These are phyloP conservation scores for Cariama cristata DNA, from an alignment of 2,113 vertebrate genomes.

Conservation along the genomic window DNA sequence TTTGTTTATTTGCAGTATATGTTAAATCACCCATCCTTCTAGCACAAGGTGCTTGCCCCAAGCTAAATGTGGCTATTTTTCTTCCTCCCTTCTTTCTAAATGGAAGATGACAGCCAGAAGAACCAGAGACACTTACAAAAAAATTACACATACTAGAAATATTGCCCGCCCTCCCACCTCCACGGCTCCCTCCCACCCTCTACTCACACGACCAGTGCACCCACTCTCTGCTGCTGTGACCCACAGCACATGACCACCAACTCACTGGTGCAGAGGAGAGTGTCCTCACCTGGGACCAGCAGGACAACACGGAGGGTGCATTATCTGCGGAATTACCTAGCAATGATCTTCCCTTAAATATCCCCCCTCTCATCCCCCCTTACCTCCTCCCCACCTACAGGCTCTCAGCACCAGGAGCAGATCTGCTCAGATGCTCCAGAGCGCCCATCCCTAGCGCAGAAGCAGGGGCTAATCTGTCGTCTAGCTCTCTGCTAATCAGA, in stretches of 20 bases:
- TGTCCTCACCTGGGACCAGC: constrained; percentile 30
- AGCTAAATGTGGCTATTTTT: background rate
- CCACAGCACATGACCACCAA: constrained; percentile 46
- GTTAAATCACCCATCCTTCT: background rate
- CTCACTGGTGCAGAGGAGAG: background rate
- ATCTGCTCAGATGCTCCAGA: background rate
- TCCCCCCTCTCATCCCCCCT: background rate
- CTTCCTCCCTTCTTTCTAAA: background rate
- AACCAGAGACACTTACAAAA: background rate
- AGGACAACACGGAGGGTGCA: background rate
- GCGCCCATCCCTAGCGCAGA: background rate
- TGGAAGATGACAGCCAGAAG: background rate
- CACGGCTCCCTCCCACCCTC: background rate
- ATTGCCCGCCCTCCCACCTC: background rate
- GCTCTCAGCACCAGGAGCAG: background rate
- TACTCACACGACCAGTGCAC: constrained; percentile 41
- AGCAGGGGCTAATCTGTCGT: constrained; percentile 49
- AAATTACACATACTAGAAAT: fast-evolving
- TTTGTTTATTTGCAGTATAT: background rate
- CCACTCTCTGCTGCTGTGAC: constrained; percentile 22
- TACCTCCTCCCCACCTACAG: background rate
- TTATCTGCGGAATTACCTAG: constrained; percentile 25
- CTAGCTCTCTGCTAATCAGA: constrained; percentile 64
- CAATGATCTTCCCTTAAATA: constrained; percentile 49
- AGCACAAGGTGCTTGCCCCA: background rate